phyloP scores from a whole-genome alignment of 2,113 vertebrate genomes.

The Silurus glanis region DNA sequence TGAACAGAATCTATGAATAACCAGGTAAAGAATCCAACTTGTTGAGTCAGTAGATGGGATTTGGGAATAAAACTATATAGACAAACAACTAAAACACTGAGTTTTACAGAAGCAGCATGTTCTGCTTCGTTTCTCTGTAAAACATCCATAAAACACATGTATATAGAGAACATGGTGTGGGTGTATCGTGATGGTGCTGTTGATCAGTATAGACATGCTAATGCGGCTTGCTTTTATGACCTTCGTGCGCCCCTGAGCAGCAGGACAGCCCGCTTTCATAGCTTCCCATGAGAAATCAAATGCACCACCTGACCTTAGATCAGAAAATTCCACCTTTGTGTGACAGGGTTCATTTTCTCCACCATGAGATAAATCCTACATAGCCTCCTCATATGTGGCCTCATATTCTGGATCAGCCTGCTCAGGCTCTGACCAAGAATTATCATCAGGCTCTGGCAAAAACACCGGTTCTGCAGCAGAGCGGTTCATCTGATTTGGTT shows the following conservation, averaged over 20 bases:
- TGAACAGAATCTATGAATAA: conserved; percentile 3
- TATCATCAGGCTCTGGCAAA: not conserved
- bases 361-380: conserved; percentile 44
- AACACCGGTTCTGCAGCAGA: conserved; percentile 54
- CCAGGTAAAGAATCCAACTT: not conserved
- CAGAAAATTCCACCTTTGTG: not conserved
- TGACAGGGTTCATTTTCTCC: not conserved
- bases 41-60: not conserved
- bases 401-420: conserved; percentile 45
- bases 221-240: not conserved
- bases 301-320: not conserved
- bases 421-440: not conserved
- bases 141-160: not conserved
- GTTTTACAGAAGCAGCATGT: not conserved
- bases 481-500: conserved; percentile 67
- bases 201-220: not conserved
- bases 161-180: not conserved
- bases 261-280: not conserved
- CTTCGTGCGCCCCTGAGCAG: not conserved
- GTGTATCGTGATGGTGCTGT: not conserved
- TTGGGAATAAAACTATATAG: not conserved
- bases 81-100: not conserved
- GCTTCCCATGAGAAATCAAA: not conserved
- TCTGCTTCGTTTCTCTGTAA: conserved; percentile 11
- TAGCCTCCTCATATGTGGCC: conserved; percentile 54